phyloP scores from a whole-genome alignment of 2,797 vertebrate genomes.

The Phrynocephalus guinanensis region DNA sequence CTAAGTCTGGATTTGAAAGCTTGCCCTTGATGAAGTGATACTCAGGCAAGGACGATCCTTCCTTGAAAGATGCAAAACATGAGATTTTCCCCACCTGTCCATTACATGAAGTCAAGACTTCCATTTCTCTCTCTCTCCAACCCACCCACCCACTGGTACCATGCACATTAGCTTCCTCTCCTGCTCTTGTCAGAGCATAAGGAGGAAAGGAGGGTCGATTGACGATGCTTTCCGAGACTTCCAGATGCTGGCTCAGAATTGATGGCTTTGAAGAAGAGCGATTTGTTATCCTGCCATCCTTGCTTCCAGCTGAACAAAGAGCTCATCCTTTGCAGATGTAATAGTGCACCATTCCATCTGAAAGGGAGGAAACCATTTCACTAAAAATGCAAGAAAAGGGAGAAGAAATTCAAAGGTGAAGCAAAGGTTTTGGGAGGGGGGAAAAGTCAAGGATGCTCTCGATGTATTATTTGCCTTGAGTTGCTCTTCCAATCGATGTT shows the following conservation, averaged over 20 bases:
- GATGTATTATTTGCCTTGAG: background rate
- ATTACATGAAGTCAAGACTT: constrained; percentile 12
- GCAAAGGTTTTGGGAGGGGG: constrained; percentile 54
- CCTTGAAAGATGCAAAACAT: constrained; percentile 11
- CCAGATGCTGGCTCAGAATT: constrained; percentile 75
- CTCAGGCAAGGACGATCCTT: background rate
- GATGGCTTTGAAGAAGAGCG: constrained; percentile 68
- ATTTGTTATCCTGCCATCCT: constrained; percentile 71
- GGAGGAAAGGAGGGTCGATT: constrained; percentile 52
- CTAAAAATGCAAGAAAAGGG: constrained; percentile 56
- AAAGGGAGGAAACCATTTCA: constrained; percentile 41
- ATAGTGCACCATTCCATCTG: constrained; percentile 58
- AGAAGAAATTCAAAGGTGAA: constrained; percentile 59
- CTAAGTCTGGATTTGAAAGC: background rate
- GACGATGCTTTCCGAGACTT: constrained; percentile 72
- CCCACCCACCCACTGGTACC: constrained; percentile 19
- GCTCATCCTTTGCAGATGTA: constrained; percentile 61
- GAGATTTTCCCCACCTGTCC: constrained; percentile 35
- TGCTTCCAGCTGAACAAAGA: constrained; percentile 56
- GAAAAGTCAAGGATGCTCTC: rapidly evolving
- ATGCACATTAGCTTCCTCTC: constrained; percentile 34
- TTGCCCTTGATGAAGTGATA: background rate
- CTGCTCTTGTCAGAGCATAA: constrained; percentile 59
- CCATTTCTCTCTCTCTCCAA: constrained; percentile 17
- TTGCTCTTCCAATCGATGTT: background rate